phyloP scores from a whole-genome alignment of 2,888 invertebrate genomes.

The Leptinotarsa peninsularis region DNA sequence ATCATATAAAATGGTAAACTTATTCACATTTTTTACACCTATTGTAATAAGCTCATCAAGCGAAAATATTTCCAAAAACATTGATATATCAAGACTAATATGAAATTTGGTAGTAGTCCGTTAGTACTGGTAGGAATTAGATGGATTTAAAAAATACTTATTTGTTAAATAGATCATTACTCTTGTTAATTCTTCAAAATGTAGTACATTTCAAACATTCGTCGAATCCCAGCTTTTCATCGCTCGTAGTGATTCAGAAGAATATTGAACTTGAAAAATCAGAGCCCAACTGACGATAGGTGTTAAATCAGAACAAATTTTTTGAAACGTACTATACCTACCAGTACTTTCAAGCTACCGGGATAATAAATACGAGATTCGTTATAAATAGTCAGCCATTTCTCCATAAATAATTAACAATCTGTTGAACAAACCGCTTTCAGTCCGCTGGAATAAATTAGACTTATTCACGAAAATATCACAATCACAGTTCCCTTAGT shows the following conservation, averaged over 20 bases:
- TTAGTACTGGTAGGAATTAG: neutral
- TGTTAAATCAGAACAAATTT: no score
- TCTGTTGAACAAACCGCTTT: constrained; percentile 43
- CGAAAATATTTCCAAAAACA: constrained; percentile 58
- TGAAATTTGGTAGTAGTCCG: constrained; percentile 41
- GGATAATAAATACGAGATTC: constrained; percentile 48
- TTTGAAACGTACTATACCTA: neutral
- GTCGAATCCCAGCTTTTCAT: no score
- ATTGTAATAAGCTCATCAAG: constrained; percentile 62
- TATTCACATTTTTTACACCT: constrained; percentile 56
- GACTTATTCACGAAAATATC: constrained; percentile 63
- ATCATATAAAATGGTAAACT: constrained; percentile 17
- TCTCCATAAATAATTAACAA: constrained; percentile 54
- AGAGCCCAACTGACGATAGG: no score
- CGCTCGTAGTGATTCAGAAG: no score
- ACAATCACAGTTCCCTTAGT: constrained; percentile 58
- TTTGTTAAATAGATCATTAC: no score
- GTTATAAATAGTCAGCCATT: constrained; percentile 58
- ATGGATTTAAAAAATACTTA: no score
- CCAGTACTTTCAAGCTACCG: neutral
- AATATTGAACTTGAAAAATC: no score
- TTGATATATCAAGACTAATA: constrained; percentile 58
- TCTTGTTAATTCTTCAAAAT: no score
- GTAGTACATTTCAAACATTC: no score
- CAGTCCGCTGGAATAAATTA: constrained; percentile 45